Evolutionary conservation across 2,888 invertebrate species (phyloP).

Genomic region (Lycaena phlaeas): DNA sequence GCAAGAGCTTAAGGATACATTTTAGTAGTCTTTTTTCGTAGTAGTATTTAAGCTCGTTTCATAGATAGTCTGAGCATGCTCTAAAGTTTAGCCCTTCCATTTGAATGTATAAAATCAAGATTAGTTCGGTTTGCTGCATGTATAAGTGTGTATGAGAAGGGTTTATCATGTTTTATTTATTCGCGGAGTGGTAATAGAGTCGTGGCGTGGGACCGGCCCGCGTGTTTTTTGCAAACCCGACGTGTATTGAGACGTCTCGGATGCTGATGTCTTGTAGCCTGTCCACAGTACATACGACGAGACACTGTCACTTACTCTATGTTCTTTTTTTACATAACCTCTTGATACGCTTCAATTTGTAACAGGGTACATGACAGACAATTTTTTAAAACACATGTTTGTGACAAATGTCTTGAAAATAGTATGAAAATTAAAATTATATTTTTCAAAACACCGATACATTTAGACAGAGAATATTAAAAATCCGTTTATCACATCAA

Average conservation of each 20-base stretch:
- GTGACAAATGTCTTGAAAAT: not conserved
- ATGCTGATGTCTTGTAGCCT: slow-evolving; percentile 68
- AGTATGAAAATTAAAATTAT: slow-evolving; percentile 18
- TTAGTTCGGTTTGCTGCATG: too few relatives aligned
- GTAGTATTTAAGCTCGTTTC: too few relatives aligned
- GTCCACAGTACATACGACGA: slow-evolving; percentile 60
- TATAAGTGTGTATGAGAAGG: slow-evolving; percentile 61
- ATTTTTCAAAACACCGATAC: slow-evolving; percentile 38
- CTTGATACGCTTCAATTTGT: slow-evolving; percentile 8
- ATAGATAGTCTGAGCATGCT: too few relatives aligned
- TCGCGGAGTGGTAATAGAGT: slow-evolving; percentile 68
- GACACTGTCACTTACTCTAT: slow-evolving; percentile 54
- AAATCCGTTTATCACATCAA: slow-evolving; percentile 64
- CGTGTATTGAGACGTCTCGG: slow-evolving; percentile 68
- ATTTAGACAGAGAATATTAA: slow-evolving; percentile 60
- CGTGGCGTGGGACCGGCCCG: slow-evolving; percentile 67
- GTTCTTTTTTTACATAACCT: slow-evolving; percentile 31
- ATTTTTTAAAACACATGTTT: not conserved
- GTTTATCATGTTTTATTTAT: slow-evolving; percentile 73
- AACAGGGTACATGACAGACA: not conserved
- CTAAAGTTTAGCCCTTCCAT: too few relatives aligned
- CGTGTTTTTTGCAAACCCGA: slow-evolving; percentile 63
- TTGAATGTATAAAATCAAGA: too few relatives aligned
- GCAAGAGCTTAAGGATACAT: too few relatives aligned
- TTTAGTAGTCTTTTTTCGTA: too few relatives aligned